Base-by-base conservation (phyloP, 2,888 invertebrate species). In the Himalopsyche tibetana region DNA sequence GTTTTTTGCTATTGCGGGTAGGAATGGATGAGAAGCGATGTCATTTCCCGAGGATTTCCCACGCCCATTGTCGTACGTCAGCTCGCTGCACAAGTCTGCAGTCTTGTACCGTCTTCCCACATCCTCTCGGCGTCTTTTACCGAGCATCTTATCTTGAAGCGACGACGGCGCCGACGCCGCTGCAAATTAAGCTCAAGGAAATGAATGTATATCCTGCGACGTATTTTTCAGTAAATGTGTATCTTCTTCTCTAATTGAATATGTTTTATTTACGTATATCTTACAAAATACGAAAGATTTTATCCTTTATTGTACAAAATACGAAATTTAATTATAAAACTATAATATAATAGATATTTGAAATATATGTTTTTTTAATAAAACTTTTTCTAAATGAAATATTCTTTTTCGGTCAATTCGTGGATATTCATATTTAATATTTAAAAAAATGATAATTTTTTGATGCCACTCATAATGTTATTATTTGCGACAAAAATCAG, bases 111-210 rank as follows among this genome's bases (percentile, higher is more conserved):
- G 19, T 74, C 38, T 74, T 74, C 74, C 74, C 74, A 74, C 74
- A 74, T 36, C 36, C 36, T 74, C 74, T 36, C 74, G 74, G 11
- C 74, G 74, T 36, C 74, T 74, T 74, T 74, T 36, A 28, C 15
- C 28, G 19, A 15, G 74, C 74, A 38, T 74, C 74, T 74, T 74
- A 74, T 74, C 74, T 74, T 12, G 74, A 6, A 36, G 38, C 74
- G 74, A 74, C 74, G 74, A 74, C 74, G 74, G 36, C 74, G 74
- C 74, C 74, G 74, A 74, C 38, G 74, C 74, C 74, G 74, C 38
- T 74, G 28, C 74, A 74, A 74, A 74, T 74, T 69, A 74, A 74
- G 15, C 74, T 36, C 74, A 15, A 74, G 74, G 74, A 74, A 74
- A 74, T 74, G 15, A 74, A 15, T 12, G 15, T 74, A 15, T 51